Conservation (phyloP, 2,797 vertebrate species). For the Clangula hyemalis region DNA sequence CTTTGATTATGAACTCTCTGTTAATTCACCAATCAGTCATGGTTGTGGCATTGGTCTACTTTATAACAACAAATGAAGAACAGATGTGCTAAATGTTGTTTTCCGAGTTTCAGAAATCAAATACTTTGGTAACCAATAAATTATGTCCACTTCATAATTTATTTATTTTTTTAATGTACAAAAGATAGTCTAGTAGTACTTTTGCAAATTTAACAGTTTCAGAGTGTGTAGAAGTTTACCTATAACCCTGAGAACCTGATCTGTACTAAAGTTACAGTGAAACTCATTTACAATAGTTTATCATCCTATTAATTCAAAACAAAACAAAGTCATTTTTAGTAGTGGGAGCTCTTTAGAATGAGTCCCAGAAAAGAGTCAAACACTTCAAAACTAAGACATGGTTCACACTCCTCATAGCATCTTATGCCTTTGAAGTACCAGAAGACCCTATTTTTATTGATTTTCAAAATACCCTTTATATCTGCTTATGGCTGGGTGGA, state of each 20-base stretch:
- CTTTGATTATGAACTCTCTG: background rate
- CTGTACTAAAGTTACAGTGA: background rate
- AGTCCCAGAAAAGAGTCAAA: background rate
- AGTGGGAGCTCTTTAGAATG: background rate
- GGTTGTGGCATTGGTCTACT: background rate
- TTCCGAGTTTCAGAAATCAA: background rate
- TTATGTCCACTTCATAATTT: background rate
- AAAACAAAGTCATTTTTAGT: background rate
- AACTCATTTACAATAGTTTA: background rate
- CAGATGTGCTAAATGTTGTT: background rate
- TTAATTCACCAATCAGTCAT: background rate
- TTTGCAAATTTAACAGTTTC: background rate
- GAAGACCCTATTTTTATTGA: background rate
- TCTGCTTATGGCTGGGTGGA: background rate
- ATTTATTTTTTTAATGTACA: background rate
- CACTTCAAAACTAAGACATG: background rate
- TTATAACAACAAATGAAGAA: background rate
- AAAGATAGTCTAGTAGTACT: background rate
- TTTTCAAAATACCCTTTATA: slow-evolving; percentile 34
- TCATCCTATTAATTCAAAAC: background rate
- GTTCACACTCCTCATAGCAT: background rate
- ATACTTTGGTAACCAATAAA: background rate
- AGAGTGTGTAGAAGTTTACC: background rate
- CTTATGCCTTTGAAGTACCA: slow-evolving; percentile 27
- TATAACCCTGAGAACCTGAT: background rate